Evolutionary conservation across 2,888 invertebrate genomes (phyloP), one percentile per base, ranked within the genome.

Genomic region (Anaspis maculata): DNA sequence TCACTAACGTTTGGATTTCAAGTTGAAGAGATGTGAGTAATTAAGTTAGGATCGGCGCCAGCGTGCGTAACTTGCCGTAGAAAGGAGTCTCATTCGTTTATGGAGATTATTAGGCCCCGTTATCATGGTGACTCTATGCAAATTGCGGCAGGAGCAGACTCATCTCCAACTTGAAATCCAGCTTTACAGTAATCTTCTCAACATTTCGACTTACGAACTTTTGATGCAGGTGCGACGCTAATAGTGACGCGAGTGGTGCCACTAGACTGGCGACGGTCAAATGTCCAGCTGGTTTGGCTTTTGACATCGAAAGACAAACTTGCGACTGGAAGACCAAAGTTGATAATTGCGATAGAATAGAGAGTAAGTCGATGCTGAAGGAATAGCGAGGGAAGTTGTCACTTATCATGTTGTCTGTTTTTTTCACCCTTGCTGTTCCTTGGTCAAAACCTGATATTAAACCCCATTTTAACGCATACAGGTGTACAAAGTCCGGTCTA

Each of bases 321-420:
- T 92, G 92, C 75, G 90, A 91, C 74, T 92, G 92, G 92, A 91
- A 85, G 79, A 80, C 88, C 65, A 78, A 90, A 76, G 92, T 92
- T 73, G 88, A 88, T 79, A 91, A 90, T 80, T 92, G 92, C 77
- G 83, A 90, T 74, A 74, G 79, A 70, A 58, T 83, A 72, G 89
- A 90, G 78, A 91, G 92, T 92, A 86, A 91, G 90, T 82, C 69
- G 62, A 55, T 52, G 48, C 43, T 49, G 51, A 57, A 61, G 64
- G 41, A 57, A 52, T 47, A 52, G 54, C 59, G 60, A 56, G 45
- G 37, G 12, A 10, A 9, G 10, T 11, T 5, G 11, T 5, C 11
- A 10, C 6, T 11, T 5, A 5, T 10, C 24, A 5, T 10, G 24
- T 4, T 19, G 5, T 19, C 9, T 9, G 19, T 5, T 19, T 19